Evolutionary conservation across 2,113 vertebrate species (phyloP), one percentile per base, ranked within the genome.

Genomic region (Sigmodon hispidus): DNA sequence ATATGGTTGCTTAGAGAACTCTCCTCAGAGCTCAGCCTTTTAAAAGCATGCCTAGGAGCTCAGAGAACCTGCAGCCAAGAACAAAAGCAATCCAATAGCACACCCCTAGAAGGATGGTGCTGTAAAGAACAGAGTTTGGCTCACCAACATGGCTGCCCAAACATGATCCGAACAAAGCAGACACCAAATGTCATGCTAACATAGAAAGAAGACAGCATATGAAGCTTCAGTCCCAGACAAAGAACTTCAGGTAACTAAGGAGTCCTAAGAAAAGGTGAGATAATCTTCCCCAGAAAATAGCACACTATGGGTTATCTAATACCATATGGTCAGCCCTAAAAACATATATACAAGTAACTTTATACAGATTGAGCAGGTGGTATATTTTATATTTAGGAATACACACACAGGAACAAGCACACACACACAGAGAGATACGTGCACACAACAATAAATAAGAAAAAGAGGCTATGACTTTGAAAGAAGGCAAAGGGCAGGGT

Each of bases 51-150:
- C 94, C 93, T 73, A 34, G 81, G 94, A 83, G 52, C 86, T 96
- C 67, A 96, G 92, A 96, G 93, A 95, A 67, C 52, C 55, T 77
- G 26, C 10, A 86, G 87, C 72, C 52, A 90, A 95, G 89, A 94
- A 94, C 72, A 93, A 96, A 94, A 90, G 59, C 70, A 65, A n/a
- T 75, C 36, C 45, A 87, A 13, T 21, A 24, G 52, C 45, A 26
- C 59, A 70, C 69, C 63, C 52, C 65, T 90, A 24, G 34, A 85
- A 90, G 69, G 96, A 55, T 0, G 7, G 69, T 36, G 9, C 83
- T 76, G 50, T 61, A 83, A 76, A 96, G 70, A 76, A 86, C 26
- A 45, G 91, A 89, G 34, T 52, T 40, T 7, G 6, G 70, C 8
- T 69, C 31, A 26, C 63, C 63, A 84, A 63, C 57, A 84, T 63